Evolutionary conservation across 2,888 invertebrate genomes (phyloP).

Genomic region (Seira ritae): DNA sequence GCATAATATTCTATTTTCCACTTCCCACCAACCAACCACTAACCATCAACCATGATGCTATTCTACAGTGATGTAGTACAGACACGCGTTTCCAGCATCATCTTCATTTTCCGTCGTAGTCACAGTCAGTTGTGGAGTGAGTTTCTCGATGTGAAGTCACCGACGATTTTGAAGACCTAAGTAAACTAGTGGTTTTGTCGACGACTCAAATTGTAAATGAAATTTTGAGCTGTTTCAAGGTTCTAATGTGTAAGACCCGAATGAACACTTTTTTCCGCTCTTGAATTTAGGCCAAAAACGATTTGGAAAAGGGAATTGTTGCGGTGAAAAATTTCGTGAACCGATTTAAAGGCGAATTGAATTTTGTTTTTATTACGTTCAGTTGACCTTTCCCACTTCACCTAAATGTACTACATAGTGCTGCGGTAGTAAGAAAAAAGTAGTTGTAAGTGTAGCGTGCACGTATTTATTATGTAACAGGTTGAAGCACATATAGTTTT

Average conservation of each 20-base stretch:
- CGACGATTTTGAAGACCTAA: not conserved
- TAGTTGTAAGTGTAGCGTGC: no score
- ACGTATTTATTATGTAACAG: no score
- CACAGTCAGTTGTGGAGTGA: constrained; percentile 45
- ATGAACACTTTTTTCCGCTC: not conserved
- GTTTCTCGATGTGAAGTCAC: constrained; percentile 41
- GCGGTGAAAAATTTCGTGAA: no score
- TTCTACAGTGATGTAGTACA: not conserved
- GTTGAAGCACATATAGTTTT: no score
- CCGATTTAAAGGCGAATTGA: no score
- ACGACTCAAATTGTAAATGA: not conserved
- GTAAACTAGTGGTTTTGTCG: not conserved
- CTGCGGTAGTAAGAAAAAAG: no score
- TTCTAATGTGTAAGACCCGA: not conserved
- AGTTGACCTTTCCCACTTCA: no score
- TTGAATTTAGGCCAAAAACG: not conserved
- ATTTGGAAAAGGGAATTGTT: not conserved
- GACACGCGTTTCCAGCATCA: not conserved
- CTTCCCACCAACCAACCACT: not conserved
- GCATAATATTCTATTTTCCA: constrained; percentile 17
- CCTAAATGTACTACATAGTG: no score
- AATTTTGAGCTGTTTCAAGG: not conserved
- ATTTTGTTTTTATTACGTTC: no score
- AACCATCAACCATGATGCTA: not conserved
- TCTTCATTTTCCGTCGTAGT: constrained; percentile 28